Evolutionary conservation across 1,140 invertebrate genomes (phyloP), one percentile per base, ranked within the genome.

Genomic region (Telenomus remus): DNA sequence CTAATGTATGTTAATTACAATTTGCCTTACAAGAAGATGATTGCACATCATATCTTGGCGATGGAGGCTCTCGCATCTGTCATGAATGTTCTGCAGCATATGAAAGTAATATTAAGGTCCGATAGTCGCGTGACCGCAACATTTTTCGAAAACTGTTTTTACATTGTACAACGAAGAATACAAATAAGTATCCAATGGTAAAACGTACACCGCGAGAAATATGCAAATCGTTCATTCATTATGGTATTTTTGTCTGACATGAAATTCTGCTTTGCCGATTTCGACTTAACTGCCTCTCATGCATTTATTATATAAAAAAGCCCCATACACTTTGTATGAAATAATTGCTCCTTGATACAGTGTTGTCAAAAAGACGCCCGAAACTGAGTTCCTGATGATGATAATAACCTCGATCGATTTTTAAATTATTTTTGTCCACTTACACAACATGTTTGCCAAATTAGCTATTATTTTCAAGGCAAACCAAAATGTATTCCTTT

Each of bases 1-100:
- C 69, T 69, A 78, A 72, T 69, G 53, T 78, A 78, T 78, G 69
- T 60, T 78, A 78, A 78, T 78, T 78, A 69, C 68, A 70, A 70
- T 73, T 73, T 57, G 50, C 69, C 64, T 73, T 73, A 78, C 75
- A 57, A 78, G 75, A 78, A 73, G 50, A 78, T 78, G 69, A 78
- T 78, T 78, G 76, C 55, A 66, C 61, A 78, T 78, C 65, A 74
- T 78, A 78, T 61, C 64, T 78, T 72, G 64, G 19, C 19, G 19
- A 27, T 27, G 57, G 54, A 71, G 74, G 63, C 43, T 74, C 66
- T 43, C 53, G 70, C 70, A 74, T 78, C 76, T 78, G 70, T 78
- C 76, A 78, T 73, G 76, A 68, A 70, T 66, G 34, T 46, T 60
- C 63, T 77, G 49, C 48, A 72, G 69, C 59, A 65, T 75, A 75